Conservation (phyloP, 2,888 invertebrate genomes). For the Drosophila mimica region DNA sequence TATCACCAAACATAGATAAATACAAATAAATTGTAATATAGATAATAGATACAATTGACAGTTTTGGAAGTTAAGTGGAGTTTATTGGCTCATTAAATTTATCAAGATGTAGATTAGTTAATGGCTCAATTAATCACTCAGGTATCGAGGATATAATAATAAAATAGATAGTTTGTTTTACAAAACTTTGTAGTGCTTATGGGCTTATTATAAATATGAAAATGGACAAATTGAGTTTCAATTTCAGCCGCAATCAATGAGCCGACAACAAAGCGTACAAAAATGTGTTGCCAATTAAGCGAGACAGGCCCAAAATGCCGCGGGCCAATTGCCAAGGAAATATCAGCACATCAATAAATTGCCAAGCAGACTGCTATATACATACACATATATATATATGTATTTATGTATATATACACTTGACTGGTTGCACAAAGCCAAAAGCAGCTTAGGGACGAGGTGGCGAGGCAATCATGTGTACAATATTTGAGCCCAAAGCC, state of each 20-base stretch:
- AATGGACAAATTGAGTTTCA: neutral
- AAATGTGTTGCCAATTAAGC: constrained; percentile 11
- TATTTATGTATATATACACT: neutral
- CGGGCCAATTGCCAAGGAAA: constrained; percentile 5
- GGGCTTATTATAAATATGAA: neutral
- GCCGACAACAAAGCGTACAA: constrained; percentile 1
- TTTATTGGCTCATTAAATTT: neutral
- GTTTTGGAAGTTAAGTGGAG: rapidly evolving
- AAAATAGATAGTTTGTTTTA: neutral
- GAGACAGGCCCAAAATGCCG: constrained; percentile 3
- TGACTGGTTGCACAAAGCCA: constrained; percentile 6
- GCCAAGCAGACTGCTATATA: neutral
- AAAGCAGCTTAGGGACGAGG: neutral
- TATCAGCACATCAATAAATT: constrained; percentile 5
- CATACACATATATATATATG: neutral
- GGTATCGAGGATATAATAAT: neutral
- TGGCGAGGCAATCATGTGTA: constrained; percentile 55
- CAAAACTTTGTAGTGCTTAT: neutral
- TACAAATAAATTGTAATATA: neutral
- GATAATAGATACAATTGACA: neutral
- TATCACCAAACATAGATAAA: no score
- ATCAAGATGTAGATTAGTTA: neutral
- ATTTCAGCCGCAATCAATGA: constrained; percentile 2
- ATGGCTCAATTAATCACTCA: neutral
- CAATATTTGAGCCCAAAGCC: constrained; percentile 56